Percentiles rank a stretch among this genome's conserved stretches.
phyloP scores from a whole-genome alignment of 2,113 vertebrate species.

The Cricetomys ansorgei region DNA sequence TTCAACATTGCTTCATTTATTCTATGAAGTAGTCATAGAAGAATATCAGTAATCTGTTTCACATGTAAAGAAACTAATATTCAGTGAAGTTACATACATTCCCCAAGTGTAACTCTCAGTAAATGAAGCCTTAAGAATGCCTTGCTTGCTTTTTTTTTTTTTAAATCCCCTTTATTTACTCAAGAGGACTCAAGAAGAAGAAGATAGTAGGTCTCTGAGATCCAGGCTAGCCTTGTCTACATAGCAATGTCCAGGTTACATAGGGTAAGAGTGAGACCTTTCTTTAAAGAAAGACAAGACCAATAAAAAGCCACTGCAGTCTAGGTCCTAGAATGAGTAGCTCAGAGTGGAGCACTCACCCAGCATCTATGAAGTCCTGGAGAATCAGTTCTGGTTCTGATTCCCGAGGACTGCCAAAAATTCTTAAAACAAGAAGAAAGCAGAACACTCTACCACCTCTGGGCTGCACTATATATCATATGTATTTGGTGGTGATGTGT shows the following conservation, averaged over 20 bases:
- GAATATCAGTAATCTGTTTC: neutral
- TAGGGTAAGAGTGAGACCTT: neutral
- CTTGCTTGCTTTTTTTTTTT: neutral
- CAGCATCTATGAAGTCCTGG: neutral
- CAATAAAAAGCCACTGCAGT: neutral
- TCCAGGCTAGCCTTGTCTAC: too few species aligned
- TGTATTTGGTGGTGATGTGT: neutral
- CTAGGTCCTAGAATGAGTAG: neutral
- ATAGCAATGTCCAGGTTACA: too few species aligned
- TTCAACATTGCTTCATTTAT: neutral
- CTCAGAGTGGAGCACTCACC: neutral
- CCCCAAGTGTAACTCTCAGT: neutral
- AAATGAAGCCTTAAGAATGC: neutral
- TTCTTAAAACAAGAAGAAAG: neutral
- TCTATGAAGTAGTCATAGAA: neutral
- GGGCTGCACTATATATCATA: neutral
- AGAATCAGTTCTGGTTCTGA: neutral
- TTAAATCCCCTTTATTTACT: too few species aligned
- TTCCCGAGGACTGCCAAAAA: neutral
- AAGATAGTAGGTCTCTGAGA: neutral
- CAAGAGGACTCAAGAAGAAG: neutral
- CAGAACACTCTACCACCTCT: neutral
- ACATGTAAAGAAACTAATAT: constrained; percentile 10
- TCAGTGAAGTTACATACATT: neutral
- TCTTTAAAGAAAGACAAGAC: neutral